These are phyloP conservation scores for Gasterosteus aculeatus DNA, from an alignment of 2,113 vertebrate genomes.

Conservation along the genomic window DNA sequence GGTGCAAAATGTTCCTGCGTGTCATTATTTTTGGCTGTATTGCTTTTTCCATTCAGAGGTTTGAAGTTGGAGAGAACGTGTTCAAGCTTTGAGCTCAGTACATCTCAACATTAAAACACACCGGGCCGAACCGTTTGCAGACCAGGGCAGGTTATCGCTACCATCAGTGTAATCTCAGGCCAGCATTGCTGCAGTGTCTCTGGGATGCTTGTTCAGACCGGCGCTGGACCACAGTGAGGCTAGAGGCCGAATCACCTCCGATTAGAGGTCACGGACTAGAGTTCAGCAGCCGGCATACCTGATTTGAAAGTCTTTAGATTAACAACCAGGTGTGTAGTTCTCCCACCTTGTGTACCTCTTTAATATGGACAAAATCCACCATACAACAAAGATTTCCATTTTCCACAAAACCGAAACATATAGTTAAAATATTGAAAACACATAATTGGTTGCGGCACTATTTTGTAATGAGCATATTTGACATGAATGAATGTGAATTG, in stretches of 20 bases:
- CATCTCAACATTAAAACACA: conserved; percentile 9
- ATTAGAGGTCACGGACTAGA: conserved; percentile 34
- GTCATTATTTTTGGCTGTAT: neutral
- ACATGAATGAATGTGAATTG: neutral
- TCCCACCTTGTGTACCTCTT: neutral
- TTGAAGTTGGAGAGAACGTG: conserved; percentile 9
- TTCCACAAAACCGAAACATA: conserved; percentile 8
- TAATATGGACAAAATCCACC: neutral
- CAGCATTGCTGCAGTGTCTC: conserved; percentile 7
- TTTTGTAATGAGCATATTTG: neutral
- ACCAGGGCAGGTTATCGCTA: conserved; percentile 47
- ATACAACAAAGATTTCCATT: neutral
- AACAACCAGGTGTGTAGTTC: conserved; percentile 5
- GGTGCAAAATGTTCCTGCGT: neutral
- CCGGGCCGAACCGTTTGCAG: conserved; percentile 8
- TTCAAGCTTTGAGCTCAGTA: conserved; percentile 41
- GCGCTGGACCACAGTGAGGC: conserved; percentile 34
- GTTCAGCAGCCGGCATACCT: conserved; percentile 18
- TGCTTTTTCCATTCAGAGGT: conserved; percentile 2
- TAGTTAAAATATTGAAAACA: neutral
- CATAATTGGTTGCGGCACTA: neutral
- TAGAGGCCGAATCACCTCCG: conserved; percentile 37
- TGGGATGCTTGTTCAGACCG: conserved; percentile 42
- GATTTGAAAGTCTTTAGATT: neutral
- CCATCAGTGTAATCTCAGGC: conserved; percentile 31